phyloP scores from a whole-genome alignment of 2,113 vertebrate genomes.

The Psammodynastes pulverulentus region DNA sequence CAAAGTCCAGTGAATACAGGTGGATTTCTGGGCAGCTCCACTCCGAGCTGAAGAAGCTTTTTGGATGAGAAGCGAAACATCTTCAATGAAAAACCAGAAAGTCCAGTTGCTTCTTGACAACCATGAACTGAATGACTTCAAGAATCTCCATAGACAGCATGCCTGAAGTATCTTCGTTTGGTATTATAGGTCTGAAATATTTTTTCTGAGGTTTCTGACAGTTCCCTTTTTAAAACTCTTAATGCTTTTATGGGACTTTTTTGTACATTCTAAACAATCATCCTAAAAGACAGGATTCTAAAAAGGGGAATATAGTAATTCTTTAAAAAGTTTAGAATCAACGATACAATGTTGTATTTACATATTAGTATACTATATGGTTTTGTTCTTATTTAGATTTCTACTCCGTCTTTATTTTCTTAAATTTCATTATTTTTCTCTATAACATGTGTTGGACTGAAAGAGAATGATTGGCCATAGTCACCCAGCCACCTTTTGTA shows the following conservation, averaged over 20 bases:
- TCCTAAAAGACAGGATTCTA: neutral
- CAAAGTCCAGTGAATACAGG: neutral
- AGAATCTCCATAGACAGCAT: neutral
- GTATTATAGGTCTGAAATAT: neutral
- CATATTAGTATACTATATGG: neutral
- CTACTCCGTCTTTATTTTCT: neutral
- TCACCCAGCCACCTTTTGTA: neutral
- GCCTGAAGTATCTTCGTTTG: neutral
- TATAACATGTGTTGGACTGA: neutral
- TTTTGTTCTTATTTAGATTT: neutral
- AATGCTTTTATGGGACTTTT: neutral
- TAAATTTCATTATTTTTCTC: neutral
- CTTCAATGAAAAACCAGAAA: no score
- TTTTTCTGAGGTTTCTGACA: neutral
- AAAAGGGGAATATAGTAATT: neutral
- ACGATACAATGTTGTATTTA: neutral
- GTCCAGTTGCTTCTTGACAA: no score
- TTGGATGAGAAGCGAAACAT: no score
- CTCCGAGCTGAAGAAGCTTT: no score
- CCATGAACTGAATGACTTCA: no score
- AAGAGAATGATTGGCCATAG: neutral
- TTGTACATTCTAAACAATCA: neutral
- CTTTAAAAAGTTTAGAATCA: neutral
- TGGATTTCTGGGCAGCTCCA: neutral
- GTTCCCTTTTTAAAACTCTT: neutral